These are phyloP conservation scores for Aradus depressus DNA, from an alignment of 2,888 invertebrate species.

Conservation along the genomic window DNA sequence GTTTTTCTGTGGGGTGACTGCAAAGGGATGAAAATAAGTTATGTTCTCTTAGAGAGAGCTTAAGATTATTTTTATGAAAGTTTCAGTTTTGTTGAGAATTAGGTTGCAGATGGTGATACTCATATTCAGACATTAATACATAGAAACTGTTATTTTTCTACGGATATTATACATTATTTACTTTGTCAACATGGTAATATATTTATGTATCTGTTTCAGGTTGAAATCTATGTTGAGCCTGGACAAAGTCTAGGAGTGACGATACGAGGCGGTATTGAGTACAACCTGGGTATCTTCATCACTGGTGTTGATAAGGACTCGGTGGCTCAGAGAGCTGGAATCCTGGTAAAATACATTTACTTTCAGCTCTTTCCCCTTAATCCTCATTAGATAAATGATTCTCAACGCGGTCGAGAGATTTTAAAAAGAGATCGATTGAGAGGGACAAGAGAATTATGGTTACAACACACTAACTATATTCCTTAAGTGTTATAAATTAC, in stretches of 20 bases:
- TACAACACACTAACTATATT: no score
- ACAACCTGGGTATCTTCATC: constrained; percentile 89
- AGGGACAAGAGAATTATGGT: no score
- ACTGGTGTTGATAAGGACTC: constrained; percentile 91
- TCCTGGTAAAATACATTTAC: constrained; percentile 52
- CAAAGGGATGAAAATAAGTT: no score
- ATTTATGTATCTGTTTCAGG: constrained; percentile 40
- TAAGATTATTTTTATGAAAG: no score
- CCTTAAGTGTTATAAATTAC: no score
- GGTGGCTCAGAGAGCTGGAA: constrained; percentile 80
- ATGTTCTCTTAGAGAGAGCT: no score
- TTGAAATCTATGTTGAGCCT: constrained; percentile 77
- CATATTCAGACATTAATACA: not conserved
- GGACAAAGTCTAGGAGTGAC: constrained; percentile 85
- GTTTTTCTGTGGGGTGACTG: no score
- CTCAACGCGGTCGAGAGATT: no score
- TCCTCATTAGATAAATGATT: no score
- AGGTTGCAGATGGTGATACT: no score
- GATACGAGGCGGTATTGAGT: constrained; percentile 90
- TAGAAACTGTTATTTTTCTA: not conserved
- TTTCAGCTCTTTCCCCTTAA: not conserved
- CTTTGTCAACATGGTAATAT: constrained; percentile 19
- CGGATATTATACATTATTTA: not conserved
- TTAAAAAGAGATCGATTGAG: no score
- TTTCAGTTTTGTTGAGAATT: no score